Evolutionary conservation across 2,113 vertebrate genomes (phyloP).

Genomic region (Xiphophorus hellerii): DNA sequence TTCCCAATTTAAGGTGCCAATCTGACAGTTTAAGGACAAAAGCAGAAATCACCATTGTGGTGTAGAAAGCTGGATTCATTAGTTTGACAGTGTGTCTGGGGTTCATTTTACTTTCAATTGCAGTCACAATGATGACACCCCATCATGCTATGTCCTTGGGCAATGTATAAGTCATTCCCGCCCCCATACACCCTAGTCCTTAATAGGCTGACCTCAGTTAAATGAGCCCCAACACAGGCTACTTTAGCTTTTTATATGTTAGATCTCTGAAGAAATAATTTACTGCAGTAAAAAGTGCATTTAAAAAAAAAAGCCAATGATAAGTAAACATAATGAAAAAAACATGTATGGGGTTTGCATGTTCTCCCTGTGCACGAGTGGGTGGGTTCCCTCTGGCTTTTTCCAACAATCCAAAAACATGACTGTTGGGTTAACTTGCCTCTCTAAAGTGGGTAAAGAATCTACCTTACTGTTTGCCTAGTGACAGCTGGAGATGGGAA

Average conservation of each 20-base stretch:
- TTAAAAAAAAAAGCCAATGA: not conserved
- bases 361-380: too few relatives aligned
- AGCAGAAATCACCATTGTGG: conserved; percentile 13
- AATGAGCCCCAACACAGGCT: conserved; percentile 3
- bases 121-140: conserved; percentile 35
- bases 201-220: conserved; percentile 35
- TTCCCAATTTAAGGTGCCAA: conserved; percentile 36
- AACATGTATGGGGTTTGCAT: too few relatives aligned
- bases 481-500: too few relatives aligned
- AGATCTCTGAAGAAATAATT: not conserved
- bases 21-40: conserved; percentile 14
- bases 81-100: conserved; percentile 20
- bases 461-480: too few relatives aligned
- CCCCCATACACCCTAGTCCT: conserved; percentile 3
- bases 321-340: too few relatives aligned
- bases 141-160: conserved; percentile 37
- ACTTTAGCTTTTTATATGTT: conserved; percentile 11
- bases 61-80: conserved; percentile 29
- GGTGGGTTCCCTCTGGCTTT: too few relatives aligned
- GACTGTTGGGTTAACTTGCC: too few relatives aligned
- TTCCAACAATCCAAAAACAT: too few relatives aligned
- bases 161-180: conserved; percentile 29
- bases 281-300: conserved; percentile 2
- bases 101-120: conserved; percentile 19
- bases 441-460: too few relatives aligned